Evolutionary conservation across 2,888 invertebrate genomes (phyloP), one percentile per base, ranked within the genome.

Genomic region (Agapetus fuscipes): DNA sequence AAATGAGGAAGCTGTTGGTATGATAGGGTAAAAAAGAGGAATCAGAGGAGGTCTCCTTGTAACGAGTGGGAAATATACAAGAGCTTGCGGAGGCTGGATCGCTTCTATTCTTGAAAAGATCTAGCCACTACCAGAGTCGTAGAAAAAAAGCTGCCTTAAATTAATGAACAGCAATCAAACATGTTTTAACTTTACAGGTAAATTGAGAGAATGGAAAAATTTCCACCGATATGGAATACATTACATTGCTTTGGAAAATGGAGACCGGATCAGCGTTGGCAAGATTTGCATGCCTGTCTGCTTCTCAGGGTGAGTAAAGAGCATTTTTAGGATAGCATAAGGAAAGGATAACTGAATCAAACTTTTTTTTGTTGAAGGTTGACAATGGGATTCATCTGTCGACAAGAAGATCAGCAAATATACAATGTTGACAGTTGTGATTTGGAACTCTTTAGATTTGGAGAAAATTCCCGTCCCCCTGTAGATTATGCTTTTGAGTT

Each of bases 151-250:
- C n/a, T n/a, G n/a, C n/a, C n/a, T n/a, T n/a, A n/a, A n/a, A n/a
- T n/a, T n/a, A n/a, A n/a, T n/a, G n/a, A n/a, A n/a, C n/a, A n/a
- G n/a, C n/a, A n/a, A n/a, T n/a, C n/a, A 30, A 30, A 30, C 5
- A 6, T 30, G 9, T 26, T 35, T 27, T 30, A 9, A 29, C 20
- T 24, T 27, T 51, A 51, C 52, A 70, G 77, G 75, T 20, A 62
- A 67, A 11, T 61, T 68, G 34, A 58, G 80, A 32, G 77, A 83
- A 50, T 83, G 82, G 83, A 71, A 69, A 33, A 67, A 71, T 39
- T 71, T 81, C 52, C 78, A 81, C 50, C 70, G 82, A 34, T 83
- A 83, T 55, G 77, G 72, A 3, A 65, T 82, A 43, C 83, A 84
- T 57, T 82, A 78, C 54, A 71, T 80, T 34, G 72, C 72, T 45